Base-by-base conservation (phyloP, 2,888 invertebrate genomes). In the Euplagia quadripunctaria region DNA sequence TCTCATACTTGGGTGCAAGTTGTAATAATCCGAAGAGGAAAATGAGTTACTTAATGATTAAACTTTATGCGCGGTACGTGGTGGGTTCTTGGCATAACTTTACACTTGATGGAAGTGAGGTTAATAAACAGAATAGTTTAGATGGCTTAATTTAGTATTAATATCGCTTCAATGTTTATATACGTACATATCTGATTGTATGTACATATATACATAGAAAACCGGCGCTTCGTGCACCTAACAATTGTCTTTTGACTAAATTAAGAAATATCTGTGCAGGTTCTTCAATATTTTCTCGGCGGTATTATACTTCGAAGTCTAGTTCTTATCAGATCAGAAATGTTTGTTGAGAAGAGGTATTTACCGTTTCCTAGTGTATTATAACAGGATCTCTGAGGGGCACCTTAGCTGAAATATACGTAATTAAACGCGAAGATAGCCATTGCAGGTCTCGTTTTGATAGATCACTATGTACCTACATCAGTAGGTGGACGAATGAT, bases 111-210 rank as follows among this genome's bases (percentile, higher is more conserved):
- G 68, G 68, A 64, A 70, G 72, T 75, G 68, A 65, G 67, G 69
- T 72, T 75, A 72, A 75, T 75, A 75, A 68, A 75, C 70, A 55
- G 67, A 63, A 72, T 75, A 72, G 69, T 72, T 72, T 9, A 49
- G 66, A 66, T 70, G 72, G 46, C 49, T 75, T 31, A 70, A 72
- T 75, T 70, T 70, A 49, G 7, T 67, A 69, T 68, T 71, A 71
- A 67, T 71, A 68, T 68, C 17, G 42, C 16, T 43, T n/a, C 7
- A 16, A 51, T 71, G 9, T 61, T n/a, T 65, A 46, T 43, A 20
- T 58, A 43, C 8, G 42, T 49, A 46, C 31, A 31, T 31, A 49
- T 9, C 7, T 49, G 49, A 12, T 1, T 12, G 8, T 16, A 12
- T 66, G 31, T 16, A 16, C 46, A 51, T 51, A 51, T 14, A 51